phyloP scores from a whole-genome alignment of 2,113 vertebrate species.

The Myotis brandtii region DNA sequence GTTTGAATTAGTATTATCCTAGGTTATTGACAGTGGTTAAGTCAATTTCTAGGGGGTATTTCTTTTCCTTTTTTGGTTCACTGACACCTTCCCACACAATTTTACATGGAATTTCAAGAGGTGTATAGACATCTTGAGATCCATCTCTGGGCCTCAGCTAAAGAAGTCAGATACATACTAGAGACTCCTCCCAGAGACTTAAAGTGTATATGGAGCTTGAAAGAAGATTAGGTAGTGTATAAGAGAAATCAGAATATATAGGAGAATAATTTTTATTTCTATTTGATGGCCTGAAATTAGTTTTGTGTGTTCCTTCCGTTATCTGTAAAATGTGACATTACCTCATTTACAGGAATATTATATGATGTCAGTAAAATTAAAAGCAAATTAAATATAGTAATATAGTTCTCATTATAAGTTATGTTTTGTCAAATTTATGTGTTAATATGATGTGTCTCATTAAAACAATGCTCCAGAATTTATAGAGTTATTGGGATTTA shows the following conservation, averaged over 20 bases:
- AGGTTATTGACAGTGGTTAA: neutral
- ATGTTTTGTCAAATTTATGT: constrained; percentile 26
- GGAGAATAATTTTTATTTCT: constrained; percentile 31
- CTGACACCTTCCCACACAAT: neutral
- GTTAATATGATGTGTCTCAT: neutral
- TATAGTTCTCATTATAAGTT: neutral
- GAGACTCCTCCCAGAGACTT: neutral
- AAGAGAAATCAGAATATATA: neutral
- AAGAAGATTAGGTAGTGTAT: neutral
- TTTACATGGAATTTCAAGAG: constrained; percentile 19
- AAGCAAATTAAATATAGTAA: neutral
- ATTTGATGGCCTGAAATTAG: neutral
- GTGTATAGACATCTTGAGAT: neutral
- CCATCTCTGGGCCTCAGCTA: neutral
- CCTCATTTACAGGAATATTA: neutral
- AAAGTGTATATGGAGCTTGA: neutral
- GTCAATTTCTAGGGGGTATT: neutral
- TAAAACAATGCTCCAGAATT: constrained; percentile 3
- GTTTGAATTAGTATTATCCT: constrained; percentile 18
- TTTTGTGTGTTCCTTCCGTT: neutral
- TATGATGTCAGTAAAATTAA: neutral
- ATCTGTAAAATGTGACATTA: constrained; percentile 1
- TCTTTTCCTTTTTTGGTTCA: neutral
- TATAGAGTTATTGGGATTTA: constrained; percentile 37
- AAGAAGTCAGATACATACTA: neutral